Conservation (phyloP, 2,888 invertebrate genomes). For the Caenorhabditis sinica region DNA sequence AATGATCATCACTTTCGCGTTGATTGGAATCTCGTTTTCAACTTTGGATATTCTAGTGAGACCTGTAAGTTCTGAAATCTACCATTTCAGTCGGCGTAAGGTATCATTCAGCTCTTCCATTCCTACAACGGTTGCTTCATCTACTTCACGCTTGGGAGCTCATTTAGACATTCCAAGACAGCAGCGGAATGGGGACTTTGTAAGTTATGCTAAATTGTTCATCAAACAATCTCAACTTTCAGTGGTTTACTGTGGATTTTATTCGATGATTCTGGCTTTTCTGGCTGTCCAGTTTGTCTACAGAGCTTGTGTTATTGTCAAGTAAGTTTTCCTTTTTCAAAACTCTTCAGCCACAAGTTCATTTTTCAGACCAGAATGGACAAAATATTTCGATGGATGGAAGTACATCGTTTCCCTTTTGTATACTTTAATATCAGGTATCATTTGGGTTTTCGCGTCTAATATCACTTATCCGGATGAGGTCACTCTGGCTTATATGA, state of each 20-base stretch:
- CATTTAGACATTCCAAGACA: conserved; percentile 18
- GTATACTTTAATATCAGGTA: neutral
- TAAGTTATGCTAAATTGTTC: neutral
- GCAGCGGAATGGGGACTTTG: conserved; percentile 12
- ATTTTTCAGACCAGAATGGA: conserved; percentile 9
- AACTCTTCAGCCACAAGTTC: neutral
- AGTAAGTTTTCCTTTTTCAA: neutral
- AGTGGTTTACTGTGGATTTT: conserved; percentile 22
- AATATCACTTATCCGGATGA: neutral
- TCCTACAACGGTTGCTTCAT: conserved; percentile 38
- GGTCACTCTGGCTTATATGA: conserved; percentile 1
- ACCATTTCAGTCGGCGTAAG: neutral
- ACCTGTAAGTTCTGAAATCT: conserved; percentile 17
- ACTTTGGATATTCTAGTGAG: conserved; percentile 29
- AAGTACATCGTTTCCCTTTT: neutral
- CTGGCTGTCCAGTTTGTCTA: conserved; percentile 24
- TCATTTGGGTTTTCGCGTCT: conserved; percentile 6
- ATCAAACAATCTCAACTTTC: neutral
- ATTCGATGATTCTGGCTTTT: conserved; percentile 32
- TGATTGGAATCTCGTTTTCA: conserved; percentile 25
- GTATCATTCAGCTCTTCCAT: conserved; percentile 21
- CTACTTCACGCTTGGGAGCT: conserved; percentile 13
- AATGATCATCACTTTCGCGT: conserved; percentile 29
- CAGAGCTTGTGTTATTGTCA: conserved; percentile 11
- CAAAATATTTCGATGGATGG: conserved; percentile 29